These are phyloP conservation scores for Hypena proboscidalis DNA, from an alignment of 2,888 invertebrate genomes.

Conservation along the genomic window DNA sequence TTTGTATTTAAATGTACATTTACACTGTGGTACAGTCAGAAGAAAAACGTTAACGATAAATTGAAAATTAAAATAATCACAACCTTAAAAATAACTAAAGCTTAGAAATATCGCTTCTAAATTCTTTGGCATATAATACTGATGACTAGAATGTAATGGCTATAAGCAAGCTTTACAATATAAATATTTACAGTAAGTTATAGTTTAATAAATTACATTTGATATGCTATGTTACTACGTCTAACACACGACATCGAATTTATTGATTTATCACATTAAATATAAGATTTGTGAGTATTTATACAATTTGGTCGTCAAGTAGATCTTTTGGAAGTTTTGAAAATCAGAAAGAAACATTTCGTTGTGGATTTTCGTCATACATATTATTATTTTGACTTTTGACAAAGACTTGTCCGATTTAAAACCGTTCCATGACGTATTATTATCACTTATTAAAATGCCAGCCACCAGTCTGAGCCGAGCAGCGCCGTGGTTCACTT, in stretches of 20 bases:
- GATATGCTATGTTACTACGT: constrained; percentile 66
- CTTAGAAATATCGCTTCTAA: constrained; percentile 46
- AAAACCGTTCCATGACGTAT: no score
- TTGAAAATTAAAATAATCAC: constrained; percentile 58
- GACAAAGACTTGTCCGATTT: background rate
- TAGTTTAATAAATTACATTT: constrained; percentile 43
- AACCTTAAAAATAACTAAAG: constrained; percentile 64
- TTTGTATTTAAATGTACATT: constrained; percentile 22
- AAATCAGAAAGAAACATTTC: constrained; percentile 30
- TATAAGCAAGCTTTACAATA: constrained; percentile 42
- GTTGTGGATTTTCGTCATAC: constrained; percentile 37
- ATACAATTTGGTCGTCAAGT: constrained; percentile 64
- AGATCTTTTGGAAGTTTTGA: constrained; percentile 47
- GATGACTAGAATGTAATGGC: constrained; percentile 34
- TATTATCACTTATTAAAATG: no score
- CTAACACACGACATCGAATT: constrained; percentile 44
- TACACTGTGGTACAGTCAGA: constrained; percentile 18
- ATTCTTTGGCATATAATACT: constrained; percentile 51
- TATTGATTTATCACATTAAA: constrained; percentile 56
- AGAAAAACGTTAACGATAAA: constrained; percentile 25
- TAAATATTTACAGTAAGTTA: constrained; percentile 36
- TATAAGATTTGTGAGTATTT: constrained; percentile 38
- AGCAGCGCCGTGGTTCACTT: no score
- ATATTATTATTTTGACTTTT: constrained; percentile 17
- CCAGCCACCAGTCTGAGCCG: no score